Base-by-base conservation (phyloP, 2,113 vertebrate genomes). In the Procavia capensis region DNA sequence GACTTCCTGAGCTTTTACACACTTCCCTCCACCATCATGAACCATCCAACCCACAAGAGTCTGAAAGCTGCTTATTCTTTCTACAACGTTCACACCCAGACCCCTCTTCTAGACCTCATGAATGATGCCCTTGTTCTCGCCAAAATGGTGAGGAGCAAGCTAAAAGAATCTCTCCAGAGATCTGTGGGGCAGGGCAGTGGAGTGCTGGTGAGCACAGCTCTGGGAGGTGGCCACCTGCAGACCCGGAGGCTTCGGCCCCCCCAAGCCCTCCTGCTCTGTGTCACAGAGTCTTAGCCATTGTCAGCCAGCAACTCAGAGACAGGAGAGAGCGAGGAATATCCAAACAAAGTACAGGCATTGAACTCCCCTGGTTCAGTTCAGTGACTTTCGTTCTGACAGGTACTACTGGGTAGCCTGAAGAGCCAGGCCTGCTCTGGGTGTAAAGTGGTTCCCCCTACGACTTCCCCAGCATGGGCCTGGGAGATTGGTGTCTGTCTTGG, bases 1-100 rank as follows among this genome's bases (percentile, higher is more conserved):
- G 99, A 99, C 89, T 98, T 99, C 97, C 97, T 99, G 98, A 99
- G 99, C 98, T 99, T 99, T 97, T 99, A 99, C 97, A 99, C 99
- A 0, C 98, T 99, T 98, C 99, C 99, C 78, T 99, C 99, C 87
- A 99, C 99, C 98, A 99, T 99, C 98, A 99, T 99, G 99, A 99
- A 99, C 97, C 99, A 99, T 98, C 99, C 99, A 0, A 99, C 99
- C 90, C 99, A 99, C 98, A 99, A 99, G 98, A 99, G 99, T 97
- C 99, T 99, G 94, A 99, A 99, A 98, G 99, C 99, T 34, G 99
- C 99, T 13, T 99, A 99, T 90, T 99, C 99, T 96, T 99, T 99
- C 98, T 99, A 99, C 99, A 99, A 99, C 0, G 99, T 99, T 85
- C 99, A 99, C 98, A 99, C 99, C 98, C 99, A 98, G 98, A 99